These are phyloP conservation scores for Gymnopithys bicolor DNA, from an alignment of 2,797 vertebrate genomes.

Conservation along the genomic window DNA sequence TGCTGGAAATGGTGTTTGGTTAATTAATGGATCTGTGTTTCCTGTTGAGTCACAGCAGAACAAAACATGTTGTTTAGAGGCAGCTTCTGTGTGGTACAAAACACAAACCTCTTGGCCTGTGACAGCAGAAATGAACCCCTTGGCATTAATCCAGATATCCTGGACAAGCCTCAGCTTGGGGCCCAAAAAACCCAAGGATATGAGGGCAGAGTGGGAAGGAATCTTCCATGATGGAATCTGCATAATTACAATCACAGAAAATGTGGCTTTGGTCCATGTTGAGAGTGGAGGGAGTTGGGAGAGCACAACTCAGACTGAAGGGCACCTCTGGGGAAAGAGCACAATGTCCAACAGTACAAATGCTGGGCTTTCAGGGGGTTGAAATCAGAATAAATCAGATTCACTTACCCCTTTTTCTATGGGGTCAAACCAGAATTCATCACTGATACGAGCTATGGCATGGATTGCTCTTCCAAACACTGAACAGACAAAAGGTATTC, in stretches of 20 bases:
- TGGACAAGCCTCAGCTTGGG: background rate
- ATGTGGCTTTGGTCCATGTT: background rate
- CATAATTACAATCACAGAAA: background rate
- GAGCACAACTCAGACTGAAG: background rate
- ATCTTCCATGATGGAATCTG: background rate
- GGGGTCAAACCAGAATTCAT: slow-evolving; percentile 92
- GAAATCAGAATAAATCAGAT: background rate
- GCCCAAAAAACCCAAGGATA: background rate
- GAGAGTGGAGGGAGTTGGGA: background rate
- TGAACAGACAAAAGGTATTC: slow-evolving; percentile 33
- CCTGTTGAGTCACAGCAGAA: background rate
- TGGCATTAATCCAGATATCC: background rate
- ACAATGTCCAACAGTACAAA: background rate
- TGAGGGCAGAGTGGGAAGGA: background rate
- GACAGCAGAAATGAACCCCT: background rate
- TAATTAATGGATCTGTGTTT: slow-evolving; percentile 41
- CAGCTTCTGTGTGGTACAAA: background rate
- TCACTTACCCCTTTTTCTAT: slow-evolving; percentile 87
- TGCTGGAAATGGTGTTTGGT: slow-evolving; percentile 31
- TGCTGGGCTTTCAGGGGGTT: background rate
- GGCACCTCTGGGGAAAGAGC: background rate
- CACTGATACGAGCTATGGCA: slow-evolving; percentile 87
- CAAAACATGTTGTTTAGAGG: slow-evolving; percentile 11
- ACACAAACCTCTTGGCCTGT: background rate
- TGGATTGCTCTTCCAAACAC: slow-evolving; percentile 91